Conservation (phyloP, 64 coral and sea anemone species). For the Pocillopora verrucosa region DNA sequence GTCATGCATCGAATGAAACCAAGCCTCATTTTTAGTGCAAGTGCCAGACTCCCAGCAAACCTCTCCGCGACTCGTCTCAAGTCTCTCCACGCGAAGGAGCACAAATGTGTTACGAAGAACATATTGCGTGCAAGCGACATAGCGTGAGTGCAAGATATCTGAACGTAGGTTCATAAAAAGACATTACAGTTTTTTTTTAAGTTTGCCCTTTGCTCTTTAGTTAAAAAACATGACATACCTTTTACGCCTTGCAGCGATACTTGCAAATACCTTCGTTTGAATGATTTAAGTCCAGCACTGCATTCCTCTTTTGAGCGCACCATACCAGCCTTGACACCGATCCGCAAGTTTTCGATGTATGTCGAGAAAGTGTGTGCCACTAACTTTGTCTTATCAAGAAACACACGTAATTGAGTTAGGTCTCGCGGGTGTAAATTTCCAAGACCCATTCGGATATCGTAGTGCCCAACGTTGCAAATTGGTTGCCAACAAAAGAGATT, state of each 20-base stretch:
- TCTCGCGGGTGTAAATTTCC: neutral
- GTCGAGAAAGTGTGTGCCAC: constrained; percentile 19
- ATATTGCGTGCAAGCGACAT: no score
- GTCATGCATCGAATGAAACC: no score
- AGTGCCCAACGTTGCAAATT: neutral
- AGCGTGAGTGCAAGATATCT: no score
- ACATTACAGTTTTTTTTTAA: no score
- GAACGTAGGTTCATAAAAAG: no score
- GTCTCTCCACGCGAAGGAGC: no score
- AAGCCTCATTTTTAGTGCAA: no score
- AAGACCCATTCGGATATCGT: constrained; percentile 7
- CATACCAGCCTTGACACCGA: constrained; percentile 45
- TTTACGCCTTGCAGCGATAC: neutral
- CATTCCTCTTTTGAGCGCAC: constrained; percentile 56
- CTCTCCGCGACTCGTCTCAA: no score
- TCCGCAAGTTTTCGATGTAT: constrained; percentile 30
- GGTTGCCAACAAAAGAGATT: constrained; percentile 76
- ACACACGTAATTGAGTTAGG: constrained; percentile 2
- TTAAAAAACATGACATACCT: neutral
- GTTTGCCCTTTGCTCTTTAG: no score
- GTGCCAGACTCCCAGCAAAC: no score
- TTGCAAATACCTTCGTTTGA: constrained; percentile 9
- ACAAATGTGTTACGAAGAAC: no score
- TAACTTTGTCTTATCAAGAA: constrained; percentile 10
- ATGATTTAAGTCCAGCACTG: constrained; percentile 24